Conservation (phyloP, 2,797 vertebrate genomes). For the Argentina silus region DNA sequence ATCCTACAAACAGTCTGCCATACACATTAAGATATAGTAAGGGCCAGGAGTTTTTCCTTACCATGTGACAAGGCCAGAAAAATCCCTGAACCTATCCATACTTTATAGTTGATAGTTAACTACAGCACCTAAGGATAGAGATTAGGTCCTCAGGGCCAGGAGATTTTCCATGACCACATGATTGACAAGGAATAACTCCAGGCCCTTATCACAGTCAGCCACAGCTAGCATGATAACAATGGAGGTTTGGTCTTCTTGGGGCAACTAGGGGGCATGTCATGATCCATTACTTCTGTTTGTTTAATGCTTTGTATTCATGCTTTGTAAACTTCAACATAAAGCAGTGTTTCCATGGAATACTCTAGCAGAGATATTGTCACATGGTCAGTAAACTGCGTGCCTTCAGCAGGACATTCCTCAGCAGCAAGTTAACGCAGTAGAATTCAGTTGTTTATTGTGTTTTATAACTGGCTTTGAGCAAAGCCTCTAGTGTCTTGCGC, state of each 20-base stretch:
- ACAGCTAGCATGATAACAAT: too few relatives aligned
- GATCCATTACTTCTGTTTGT: not conserved
- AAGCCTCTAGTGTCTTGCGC: not conserved
- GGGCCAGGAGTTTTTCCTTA: too few relatives aligned
- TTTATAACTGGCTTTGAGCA: not conserved
- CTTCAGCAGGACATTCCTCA: not conserved
- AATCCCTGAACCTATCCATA: too few relatives aligned
- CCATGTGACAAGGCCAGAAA: too few relatives aligned
- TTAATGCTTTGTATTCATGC: not conserved
- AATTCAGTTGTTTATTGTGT: not conserved
- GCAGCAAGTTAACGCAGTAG: not conserved
- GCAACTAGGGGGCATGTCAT: not conserved
- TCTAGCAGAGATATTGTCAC: not conserved
- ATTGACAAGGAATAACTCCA: too few relatives aligned
- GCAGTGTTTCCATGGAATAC: not conserved
- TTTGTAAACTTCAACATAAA: not conserved
- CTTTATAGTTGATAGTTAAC: not conserved
- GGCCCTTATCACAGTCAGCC: too few relatives aligned
- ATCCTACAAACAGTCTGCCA: slow-evolving; percentile 1
- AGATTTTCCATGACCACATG: too few relatives aligned
- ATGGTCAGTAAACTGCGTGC: too few relatives aligned
- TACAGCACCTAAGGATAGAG: not conserved
- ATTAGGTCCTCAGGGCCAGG: not conserved
- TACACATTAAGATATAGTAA: not conserved
- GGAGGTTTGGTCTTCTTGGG: too few relatives aligned